Conservation (phyloP, 2,888 invertebrate species). For the Drosophila melanocephala region DNA sequence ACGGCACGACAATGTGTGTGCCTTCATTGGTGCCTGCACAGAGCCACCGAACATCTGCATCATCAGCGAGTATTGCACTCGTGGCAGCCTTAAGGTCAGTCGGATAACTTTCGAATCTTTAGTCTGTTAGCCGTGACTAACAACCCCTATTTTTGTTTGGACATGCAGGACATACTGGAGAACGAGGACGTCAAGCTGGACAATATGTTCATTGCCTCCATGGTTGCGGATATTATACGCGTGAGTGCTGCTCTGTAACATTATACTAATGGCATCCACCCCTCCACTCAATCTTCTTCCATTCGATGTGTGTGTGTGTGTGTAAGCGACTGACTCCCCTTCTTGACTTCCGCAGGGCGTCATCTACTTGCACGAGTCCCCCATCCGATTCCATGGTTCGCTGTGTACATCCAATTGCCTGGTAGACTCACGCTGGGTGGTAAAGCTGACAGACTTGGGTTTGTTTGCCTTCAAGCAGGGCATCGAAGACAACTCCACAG, state of each 20-base stretch:
- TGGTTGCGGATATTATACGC: constrained; percentile 97
- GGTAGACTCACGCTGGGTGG: constrained; percentile 97
- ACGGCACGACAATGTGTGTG: constrained; percentile 95
- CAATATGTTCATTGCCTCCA: constrained; percentile 97
- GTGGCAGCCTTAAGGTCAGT: constrained; percentile 94
- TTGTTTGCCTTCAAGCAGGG: constrained; percentile 93
- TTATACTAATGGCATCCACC: constrained; percentile 67
- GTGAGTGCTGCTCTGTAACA: constrained; percentile 87
- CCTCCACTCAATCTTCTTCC: background rate
- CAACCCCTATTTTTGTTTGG: constrained; percentile 10
- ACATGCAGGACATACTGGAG: constrained; percentile 93
- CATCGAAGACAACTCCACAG: constrained; percentile 88
- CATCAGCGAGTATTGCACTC: constrained; percentile 94
- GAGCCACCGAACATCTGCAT: constrained; percentile 96
- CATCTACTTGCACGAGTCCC: constrained; percentile 95
- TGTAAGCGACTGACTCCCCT: constrained; percentile 10
- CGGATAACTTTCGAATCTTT: background rate
- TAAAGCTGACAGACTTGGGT: constrained; percentile 96
- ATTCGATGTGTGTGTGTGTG: background rate
- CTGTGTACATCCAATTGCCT: constrained; percentile 96
- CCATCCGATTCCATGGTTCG: constrained; percentile 94
- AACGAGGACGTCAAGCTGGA: constrained; percentile 98
- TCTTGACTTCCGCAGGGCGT: constrained; percentile 89
- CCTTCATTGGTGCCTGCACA: constrained; percentile 96
- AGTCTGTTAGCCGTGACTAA: background rate